Evolutionary conservation across 2,113 vertebrate genomes (phyloP), one percentile per base, ranked within the genome.

Genomic region (Rhombomys opimus): DNA sequence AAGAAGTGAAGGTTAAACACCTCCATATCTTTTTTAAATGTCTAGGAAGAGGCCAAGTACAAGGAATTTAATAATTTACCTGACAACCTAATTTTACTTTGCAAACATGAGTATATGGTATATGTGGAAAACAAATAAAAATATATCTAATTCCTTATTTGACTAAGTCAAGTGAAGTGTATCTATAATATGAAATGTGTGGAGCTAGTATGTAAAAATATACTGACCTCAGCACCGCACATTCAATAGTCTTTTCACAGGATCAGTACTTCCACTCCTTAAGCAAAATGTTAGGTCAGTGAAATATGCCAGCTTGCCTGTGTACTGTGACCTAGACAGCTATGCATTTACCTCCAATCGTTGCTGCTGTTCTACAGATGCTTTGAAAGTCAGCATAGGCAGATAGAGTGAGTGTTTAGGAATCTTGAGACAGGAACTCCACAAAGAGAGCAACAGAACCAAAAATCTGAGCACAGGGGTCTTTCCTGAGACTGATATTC

Each of bases 191-290:
- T 38, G 72, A 57, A 4, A 76, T 38, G 1, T n/a, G 80, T 90
- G 17, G 41, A 22, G 3, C n/a, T 65, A 22, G 27, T 38, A 15
- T 93, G 10, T 68, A n/a, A n/a, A 46, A 92, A 57, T 46, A 75
- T 27, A 32, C 13, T 54, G 54, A 73, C 25, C 68, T 7, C 38
- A 57, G 86, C 2, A 10, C 9, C 12, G 9, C 18, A 54, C 65
- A 77, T 84, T 95, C 70, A 52, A 23, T 92, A 78, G 12, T 94
- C 32, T 93, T 25, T 92, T 88, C 63, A 93, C 38, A 67, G 52
- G 46, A 46, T 72, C 41, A 14, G 46, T 32, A 78, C 46, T 72
- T 94, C 27, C 85, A 27, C 4, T 77, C 13, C 70, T 90, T 87
- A 80, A 70, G 20, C 7, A 68, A 80, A 65, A 68, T 54, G 35